Evolutionary conservation across 1,140 invertebrate species (phyloP).

Genomic region (Mactra quadrangularis): DNA sequence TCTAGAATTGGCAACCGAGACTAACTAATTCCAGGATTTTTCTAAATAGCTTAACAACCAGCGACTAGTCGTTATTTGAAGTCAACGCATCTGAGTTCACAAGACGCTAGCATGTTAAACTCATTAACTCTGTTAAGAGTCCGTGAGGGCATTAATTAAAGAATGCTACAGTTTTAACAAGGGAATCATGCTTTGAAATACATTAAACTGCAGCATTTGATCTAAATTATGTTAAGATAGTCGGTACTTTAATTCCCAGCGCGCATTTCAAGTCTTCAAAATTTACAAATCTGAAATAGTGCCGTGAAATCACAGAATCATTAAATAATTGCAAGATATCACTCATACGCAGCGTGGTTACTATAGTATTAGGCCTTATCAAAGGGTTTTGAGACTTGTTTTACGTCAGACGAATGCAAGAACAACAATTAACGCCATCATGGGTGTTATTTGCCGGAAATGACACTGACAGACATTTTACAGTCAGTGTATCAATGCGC

Average conservation of each 20-base stretch:
- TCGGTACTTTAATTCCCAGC: too few species aligned
- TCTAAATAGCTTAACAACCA: too few species aligned
- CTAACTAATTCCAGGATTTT: conserved; percentile 26
- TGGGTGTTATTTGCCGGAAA: conserved; percentile 44
- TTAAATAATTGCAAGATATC: conserved; percentile 26
- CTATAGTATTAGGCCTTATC: neutral
- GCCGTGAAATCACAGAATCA: conserved; percentile 15
- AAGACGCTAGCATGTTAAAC: conserved; percentile 16
- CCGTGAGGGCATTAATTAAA: neutral
- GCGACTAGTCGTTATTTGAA: conserved; percentile 15
- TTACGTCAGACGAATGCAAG: conserved; percentile 28
- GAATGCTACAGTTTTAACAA: too few species aligned
- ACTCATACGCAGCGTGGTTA: neutral
- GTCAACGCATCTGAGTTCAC: neutral
- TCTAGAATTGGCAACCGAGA: conserved; percentile 26
- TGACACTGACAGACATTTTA: conserved; percentile 36
- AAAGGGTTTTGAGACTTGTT: conserved; percentile 27
- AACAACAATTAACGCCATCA: conserved; percentile 51
- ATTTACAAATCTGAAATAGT: too few species aligned
- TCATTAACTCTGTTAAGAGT: conserved; percentile 24
- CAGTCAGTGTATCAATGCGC: conserved; percentile 45
- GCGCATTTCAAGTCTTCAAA: too few species aligned
- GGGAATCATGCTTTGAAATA: too few species aligned
- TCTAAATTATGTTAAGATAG: too few species aligned
- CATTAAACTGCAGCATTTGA: too few species aligned